Evolutionary conservation across 2,888 invertebrate genomes (phyloP).

Genomic region (Drosophila helvetica): DNA sequence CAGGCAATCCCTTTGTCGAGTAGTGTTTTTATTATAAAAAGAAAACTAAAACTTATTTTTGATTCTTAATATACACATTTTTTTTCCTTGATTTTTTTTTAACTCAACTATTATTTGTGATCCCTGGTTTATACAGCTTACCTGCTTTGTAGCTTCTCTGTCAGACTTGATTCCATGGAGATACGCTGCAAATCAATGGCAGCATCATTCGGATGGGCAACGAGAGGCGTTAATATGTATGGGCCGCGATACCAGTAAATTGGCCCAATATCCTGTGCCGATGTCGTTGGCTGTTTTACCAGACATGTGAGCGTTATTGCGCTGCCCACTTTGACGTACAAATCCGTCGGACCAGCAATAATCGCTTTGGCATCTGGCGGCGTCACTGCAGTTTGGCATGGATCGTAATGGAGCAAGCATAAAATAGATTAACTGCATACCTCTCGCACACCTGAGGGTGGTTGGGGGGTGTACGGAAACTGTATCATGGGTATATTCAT

Average conservation of each 20-base stretch:
- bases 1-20: too few species aligned
- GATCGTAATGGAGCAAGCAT: conserved; percentile 44
- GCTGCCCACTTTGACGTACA: conserved; percentile 90
- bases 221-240: conserved; percentile 82
- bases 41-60: too few species aligned
- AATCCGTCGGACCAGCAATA: conserved; percentile 88
- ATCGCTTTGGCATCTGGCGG: conserved; percentile 88
- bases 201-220: conserved; percentile 82
- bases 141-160: conserved; percentile 90
- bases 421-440: conserved; percentile 72
- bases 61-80: too few species aligned
- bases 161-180: conserved; percentile 83
- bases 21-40: too few species aligned
- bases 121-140: conserved; percentile 60
- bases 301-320: conserved; percentile 89
- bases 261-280: conserved; percentile 88
- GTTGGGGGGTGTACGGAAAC: background rate
- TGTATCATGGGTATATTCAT: conserved; percentile 38
- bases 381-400: conserved; percentile 72
- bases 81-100: too few species aligned
- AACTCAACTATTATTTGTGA: too few species aligned
- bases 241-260: conserved; percentile 89
- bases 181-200: conserved; percentile 83
- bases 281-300: conserved; percentile 87
- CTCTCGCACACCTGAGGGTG: background rate